Evolutionary conservation across 2,888 invertebrate genomes (phyloP).

Genomic region (Zelleria hepariella): DNA sequence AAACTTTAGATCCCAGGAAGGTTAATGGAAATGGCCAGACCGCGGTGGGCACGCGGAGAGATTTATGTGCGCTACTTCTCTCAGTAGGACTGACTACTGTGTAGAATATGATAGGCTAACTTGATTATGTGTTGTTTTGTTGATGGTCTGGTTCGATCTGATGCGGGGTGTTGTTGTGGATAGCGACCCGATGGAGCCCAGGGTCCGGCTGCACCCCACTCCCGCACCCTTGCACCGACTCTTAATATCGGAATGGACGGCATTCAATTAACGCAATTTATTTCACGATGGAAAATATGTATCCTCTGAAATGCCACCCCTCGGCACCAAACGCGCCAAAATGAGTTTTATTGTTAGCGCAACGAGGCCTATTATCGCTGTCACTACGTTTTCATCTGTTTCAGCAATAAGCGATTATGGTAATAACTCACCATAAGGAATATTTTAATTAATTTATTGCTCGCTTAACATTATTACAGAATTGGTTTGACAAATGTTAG

Average conservation of each 20-base stretch:
- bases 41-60: too few relatives aligned
- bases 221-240: neutral
- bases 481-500: neutral
- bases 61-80: too few relatives aligned
- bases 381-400: neutral
- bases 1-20: too few relatives aligned
- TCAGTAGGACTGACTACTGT: too few relatives aligned
- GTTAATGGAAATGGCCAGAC: too few relatives aligned
- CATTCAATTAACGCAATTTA: slow-evolving; percentile 27
- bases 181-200: too few relatives aligned
- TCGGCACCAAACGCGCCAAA: neutral
- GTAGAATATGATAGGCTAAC: too few relatives aligned
- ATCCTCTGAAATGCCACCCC: neutral
- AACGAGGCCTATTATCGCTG: neutral
- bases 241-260: slow-evolving; percentile 27
- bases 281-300: neutral
- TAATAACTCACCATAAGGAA: neutral
- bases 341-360: neutral
- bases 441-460: neutral
- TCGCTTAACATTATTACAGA: neutral
- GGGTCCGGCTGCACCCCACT: neutral
- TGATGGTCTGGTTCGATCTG: too few relatives aligned
- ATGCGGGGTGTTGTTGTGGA: too few relatives aligned
- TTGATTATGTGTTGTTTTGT: too few relatives aligned
- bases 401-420: neutral